Evolutionary conservation across 2,888 invertebrate genomes (phyloP).

Genomic region (Chloromyia formosa): DNA sequence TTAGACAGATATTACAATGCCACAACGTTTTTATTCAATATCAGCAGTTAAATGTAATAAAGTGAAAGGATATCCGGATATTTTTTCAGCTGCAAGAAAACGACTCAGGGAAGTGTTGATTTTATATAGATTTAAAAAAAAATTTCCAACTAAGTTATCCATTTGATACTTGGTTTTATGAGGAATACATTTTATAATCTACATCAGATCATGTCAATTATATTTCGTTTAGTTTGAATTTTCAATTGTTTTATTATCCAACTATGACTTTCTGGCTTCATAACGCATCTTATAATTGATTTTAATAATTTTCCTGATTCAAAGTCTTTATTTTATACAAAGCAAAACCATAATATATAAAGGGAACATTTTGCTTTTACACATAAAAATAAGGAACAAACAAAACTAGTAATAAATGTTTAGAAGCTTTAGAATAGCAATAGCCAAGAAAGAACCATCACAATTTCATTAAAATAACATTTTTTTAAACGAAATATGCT

Average conservation of each 20-base stretch:
- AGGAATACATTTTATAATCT: constrained; percentile 51
- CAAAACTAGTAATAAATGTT: neutral
- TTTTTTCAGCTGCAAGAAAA: neutral
- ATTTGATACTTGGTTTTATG: constrained; percentile 59
- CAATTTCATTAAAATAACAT: neutral
- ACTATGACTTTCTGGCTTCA: neutral
- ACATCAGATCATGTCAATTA: constrained; percentile 6
- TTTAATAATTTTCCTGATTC: neutral
- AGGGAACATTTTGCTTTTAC: too few relatives aligned
- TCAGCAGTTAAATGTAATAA: too few relatives aligned
- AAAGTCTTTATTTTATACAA: neutral
- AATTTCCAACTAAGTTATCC: constrained; percentile 47
- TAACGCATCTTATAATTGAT: neutral
- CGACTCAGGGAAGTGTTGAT: neutral
- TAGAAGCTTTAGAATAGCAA: neutral
- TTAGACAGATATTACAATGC: too few relatives aligned
- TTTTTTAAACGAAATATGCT: neutral
- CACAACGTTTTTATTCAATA: too few relatives aligned
- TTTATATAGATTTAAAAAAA: neutral
- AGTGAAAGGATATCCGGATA: too few relatives aligned
- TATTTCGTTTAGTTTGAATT: neutral
- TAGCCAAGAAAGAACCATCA: neutral
- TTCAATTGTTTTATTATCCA: neutral
- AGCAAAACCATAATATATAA: neutral
- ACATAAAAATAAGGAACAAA: neutral